Conservation (phyloP, 2,797 vertebrate species). For the Gymnopithys bicolor region DNA sequence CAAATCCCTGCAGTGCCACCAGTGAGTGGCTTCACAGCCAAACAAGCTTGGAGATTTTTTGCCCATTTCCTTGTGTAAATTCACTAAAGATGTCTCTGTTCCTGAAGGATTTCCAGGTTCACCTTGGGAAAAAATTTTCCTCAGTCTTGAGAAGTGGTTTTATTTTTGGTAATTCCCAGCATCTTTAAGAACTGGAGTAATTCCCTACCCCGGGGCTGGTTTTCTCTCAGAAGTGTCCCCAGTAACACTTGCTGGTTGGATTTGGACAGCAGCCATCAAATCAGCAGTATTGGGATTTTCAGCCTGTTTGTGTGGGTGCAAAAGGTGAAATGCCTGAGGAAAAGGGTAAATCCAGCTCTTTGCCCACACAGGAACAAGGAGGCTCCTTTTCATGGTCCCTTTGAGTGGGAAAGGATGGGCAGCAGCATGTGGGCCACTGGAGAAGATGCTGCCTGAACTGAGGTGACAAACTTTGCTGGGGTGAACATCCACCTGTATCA, state of each 20-base stretch:
- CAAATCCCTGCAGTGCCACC: not conserved
- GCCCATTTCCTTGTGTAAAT: rapidly evolving
- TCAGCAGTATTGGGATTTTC: not conserved
- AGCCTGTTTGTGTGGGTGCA: not conserved
- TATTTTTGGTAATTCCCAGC: not conserved
- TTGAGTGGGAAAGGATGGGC: not conserved
- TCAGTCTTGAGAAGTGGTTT: not conserved
- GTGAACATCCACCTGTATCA: not conserved
- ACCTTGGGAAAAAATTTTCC: not conserved
- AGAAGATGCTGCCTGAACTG: not conserved
- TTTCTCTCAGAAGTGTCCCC: not conserved
- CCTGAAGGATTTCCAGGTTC: not conserved
- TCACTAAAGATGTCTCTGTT: not conserved
- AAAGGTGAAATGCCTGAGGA: not conserved
- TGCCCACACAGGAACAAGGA: no score
- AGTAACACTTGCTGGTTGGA: not conserved
- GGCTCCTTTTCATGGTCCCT: not conserved
- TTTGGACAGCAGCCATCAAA: not conserved
- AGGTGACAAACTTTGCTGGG: not conserved
- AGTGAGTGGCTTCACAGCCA: not conserved
- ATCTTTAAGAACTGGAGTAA: not conserved
- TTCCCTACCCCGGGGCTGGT: not conserved
- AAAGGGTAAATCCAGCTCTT: not conserved
- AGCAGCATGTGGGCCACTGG: rapidly evolving
- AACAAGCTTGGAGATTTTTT: not conserved